Evolutionary conservation across 2,113 vertebrate genomes (phyloP).

Genomic region (Gasterosteus nipponicus): DNA sequence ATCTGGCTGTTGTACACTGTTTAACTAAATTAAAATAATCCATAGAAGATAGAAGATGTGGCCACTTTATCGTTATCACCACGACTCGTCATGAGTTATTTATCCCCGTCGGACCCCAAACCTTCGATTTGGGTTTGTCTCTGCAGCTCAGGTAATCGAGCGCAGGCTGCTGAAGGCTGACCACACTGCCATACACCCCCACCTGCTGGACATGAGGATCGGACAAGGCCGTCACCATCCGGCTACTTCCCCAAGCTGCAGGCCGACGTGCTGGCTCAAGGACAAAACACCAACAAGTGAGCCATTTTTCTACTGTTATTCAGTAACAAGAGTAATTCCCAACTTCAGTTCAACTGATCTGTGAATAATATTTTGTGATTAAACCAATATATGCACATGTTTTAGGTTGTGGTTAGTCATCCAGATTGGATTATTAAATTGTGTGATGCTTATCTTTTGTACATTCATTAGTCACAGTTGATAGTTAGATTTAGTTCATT

Average conservation of each 20-base stretch:
- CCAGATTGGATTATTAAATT: neutral
- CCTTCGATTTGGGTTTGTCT: neutral
- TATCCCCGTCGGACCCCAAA: neutral
- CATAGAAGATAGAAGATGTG: neutral
- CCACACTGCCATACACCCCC: slow-evolving; percentile 96
- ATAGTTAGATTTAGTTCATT: neutral
- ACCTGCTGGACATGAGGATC: slow-evolving; percentile 97
- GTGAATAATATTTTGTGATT: neutral
- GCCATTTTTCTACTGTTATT: slow-evolving; percentile 42
- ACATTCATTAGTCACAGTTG: neutral
- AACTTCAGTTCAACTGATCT: neutral
- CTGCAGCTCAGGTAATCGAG: slow-evolving; percentile 90
- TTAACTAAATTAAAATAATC: neutral
- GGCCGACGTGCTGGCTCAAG: slow-evolving; percentile 89
- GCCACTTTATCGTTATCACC: neutral
- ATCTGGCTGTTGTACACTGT: no score
- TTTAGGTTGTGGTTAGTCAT: neutral
- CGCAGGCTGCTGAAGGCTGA: slow-evolving; percentile 93
- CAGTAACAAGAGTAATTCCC: neutral
- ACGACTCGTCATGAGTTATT: neutral
- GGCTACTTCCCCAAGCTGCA: slow-evolving; percentile 95
- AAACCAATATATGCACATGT: neutral
- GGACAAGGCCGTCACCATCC: slow-evolving; percentile 96
- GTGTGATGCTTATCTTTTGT: neutral
- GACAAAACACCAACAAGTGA: slow-evolving; percentile 94